Conservation (phyloP, 2,113 vertebrate species). For the Bubo scandiacus region DNA sequence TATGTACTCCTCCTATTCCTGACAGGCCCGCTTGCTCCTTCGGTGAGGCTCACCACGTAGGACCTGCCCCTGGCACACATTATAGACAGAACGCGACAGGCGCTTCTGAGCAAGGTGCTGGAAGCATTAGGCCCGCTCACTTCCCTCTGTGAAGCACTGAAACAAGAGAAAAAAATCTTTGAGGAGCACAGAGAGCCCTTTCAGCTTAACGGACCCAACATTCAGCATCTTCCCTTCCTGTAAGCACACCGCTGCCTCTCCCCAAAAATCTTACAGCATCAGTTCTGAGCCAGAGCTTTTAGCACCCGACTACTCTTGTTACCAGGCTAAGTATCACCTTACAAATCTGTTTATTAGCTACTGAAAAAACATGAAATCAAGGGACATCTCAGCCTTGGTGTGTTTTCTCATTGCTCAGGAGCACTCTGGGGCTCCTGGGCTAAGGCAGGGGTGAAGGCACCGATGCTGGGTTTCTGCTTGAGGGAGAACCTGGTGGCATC, state of each 20-base stretch:
- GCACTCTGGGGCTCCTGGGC: neutral
- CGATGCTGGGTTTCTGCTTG: neutral
- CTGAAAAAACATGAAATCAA: neutral
- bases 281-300: neutral
- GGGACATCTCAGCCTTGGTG: neutral
- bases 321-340: neutral
- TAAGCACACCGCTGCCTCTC: neutral
- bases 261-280: neutral
- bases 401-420: fast-evolving
- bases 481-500: neutral
- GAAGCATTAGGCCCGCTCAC: neutral
- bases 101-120: fast-evolving
- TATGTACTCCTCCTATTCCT: neutral
- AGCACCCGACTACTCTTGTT: neutral
- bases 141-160: neutral
- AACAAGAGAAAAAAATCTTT: neutral
- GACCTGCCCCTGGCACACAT: neutral
- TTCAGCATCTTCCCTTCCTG: neutral
- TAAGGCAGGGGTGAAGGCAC: neutral
- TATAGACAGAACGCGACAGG: neutral
- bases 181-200: neutral
- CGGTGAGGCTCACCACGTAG: fast-evolving
- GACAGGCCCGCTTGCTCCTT: neutral
- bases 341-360: neutral
- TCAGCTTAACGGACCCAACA: neutral